These are phyloP conservation scores for Lepus oiostolus DNA, from an alignment of 2,797 vertebrate species.

Conservation along the genomic window DNA sequence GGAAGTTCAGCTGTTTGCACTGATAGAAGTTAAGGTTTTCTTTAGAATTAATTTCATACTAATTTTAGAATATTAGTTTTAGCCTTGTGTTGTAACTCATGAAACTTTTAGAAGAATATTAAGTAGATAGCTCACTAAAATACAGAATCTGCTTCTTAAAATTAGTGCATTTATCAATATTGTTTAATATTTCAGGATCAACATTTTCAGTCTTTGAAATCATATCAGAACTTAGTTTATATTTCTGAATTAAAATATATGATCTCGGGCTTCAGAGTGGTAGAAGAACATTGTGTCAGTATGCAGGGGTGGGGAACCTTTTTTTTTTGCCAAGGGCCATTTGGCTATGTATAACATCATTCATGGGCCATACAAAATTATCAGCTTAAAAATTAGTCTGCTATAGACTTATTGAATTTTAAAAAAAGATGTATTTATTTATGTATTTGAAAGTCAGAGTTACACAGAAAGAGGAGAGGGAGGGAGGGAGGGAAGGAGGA, in stretches of 20 bases:
- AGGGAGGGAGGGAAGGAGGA: too few relatives aligned
- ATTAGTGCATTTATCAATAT: background rate
- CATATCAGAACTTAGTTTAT: slow-evolving; percentile 30
- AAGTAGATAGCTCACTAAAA: slow-evolving; percentile 3
- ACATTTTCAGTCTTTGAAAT: slow-evolving; percentile 44
- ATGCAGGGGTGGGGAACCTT: background rate
- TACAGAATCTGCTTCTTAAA: slow-evolving; percentile 43
- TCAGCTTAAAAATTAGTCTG: too few relatives aligned
- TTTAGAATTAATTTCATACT: slow-evolving; percentile 58
- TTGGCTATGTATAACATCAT: too few relatives aligned
- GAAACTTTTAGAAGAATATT: slow-evolving; percentile 42
- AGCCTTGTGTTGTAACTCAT: slow-evolving; percentile 38
- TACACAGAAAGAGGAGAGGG: too few relatives aligned
- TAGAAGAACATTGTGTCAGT: slow-evolving; percentile 29
- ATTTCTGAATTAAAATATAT: slow-evolving; percentile 59
- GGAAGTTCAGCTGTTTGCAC: background rate
- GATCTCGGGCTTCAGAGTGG: background rate
- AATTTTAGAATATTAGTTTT: slow-evolving; percentile 39
- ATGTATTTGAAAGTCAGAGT: too few relatives aligned
- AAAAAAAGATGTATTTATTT: too few relatives aligned
- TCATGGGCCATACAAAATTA: too few relatives aligned
- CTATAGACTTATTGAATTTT: too few relatives aligned
- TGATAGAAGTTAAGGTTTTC: slow-evolving; percentile 34
- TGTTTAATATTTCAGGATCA: slow-evolving; percentile 15
- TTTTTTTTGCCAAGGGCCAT: too few relatives aligned